Percentiles rank a stretch among this genome's conserved stretches.
These are phyloP conservation scores for Glossophaga mutica DNA, from an alignment of 2,797 vertebrate species.

Conservation along the genomic window DNA sequence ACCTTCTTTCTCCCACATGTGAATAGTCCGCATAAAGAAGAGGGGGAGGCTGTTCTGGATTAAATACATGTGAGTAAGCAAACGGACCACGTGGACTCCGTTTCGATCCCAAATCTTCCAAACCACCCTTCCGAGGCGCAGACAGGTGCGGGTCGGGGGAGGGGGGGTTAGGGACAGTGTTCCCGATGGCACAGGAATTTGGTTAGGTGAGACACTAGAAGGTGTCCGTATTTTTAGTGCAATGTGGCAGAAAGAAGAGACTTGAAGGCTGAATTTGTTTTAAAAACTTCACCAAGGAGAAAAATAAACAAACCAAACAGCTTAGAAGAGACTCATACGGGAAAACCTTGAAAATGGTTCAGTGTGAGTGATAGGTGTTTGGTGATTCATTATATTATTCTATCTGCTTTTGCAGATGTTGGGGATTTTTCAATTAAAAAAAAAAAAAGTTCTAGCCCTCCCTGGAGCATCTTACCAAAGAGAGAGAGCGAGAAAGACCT, in stretches of 20 bases:
- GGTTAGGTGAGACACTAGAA: not conserved
- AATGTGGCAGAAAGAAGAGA: not conserved
- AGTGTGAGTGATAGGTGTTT: not conserved
- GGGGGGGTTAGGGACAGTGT: not conserved
- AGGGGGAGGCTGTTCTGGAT: not conserved
- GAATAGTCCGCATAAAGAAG: not conserved
- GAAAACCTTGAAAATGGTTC: not conserved
- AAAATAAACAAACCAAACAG: not conserved
- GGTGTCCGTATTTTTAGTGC: not conserved
- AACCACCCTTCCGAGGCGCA: not conserved
- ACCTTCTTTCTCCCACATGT: not conserved
- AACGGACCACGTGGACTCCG: not conserved
- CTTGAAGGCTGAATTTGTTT: not conserved
- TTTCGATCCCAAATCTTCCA: not conserved
- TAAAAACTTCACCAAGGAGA: not conserved
- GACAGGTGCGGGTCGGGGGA: not conserved
- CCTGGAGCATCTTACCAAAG: not conserved
- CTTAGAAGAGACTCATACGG: not conserved
- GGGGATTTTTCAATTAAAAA: not conserved
- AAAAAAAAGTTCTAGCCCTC: not conserved
- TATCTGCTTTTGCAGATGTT: not conserved
- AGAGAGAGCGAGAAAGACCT: accelerated
- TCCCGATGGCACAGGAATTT: not conserved
- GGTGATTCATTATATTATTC: not conserved
- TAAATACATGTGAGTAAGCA: not conserved